phyloP scores from a whole-genome alignment of 2,888 invertebrate genomes.

The Stenotaenia linearis region DNA sequence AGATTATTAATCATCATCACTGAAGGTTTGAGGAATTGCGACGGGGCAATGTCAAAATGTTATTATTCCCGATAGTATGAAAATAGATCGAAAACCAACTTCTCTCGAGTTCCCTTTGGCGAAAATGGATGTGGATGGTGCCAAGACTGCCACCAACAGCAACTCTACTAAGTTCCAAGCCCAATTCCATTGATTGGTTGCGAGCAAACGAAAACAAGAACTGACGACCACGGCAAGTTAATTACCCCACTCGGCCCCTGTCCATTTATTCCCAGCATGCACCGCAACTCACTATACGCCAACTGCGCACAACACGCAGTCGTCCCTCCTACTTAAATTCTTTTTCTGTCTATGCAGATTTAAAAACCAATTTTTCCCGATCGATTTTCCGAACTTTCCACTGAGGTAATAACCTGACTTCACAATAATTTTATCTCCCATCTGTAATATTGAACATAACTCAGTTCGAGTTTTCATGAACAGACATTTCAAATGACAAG shows the following conservation, averaged over 20 bases:
- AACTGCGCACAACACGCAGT: background rate
- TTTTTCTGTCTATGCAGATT: background rate
- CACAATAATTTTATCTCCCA: background rate
- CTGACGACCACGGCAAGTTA: constrained; percentile 15
- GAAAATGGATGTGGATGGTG: constrained; percentile 19
- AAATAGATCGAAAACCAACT: constrained; percentile 19
- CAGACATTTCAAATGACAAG: background rate
- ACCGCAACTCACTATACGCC: background rate
- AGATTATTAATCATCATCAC: constrained; percentile 17
- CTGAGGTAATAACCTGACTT: background rate
- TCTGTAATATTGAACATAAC: background rate
- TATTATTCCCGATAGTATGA: constrained; percentile 19
- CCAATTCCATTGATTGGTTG: constrained; percentile 7
- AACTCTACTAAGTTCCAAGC: background rate
- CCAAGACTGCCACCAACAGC: constrained; percentile 4
- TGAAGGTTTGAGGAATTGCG: background rate
- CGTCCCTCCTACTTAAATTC: background rate
- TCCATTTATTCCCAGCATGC: constrained; percentile 14
- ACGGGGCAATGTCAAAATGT: constrained; percentile 15
- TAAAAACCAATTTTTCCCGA: background rate
- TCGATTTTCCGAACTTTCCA: background rate
- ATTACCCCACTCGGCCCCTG: constrained; percentile 14
- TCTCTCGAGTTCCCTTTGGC: constrained; percentile 11
- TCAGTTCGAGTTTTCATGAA: background rate
- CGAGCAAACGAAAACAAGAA: constrained; percentile 13